A percentile compares a stretch with the other conserved stretches of the same genome.
Conservation (phyloP, 2,797 vertebrate genomes). For the Anguilla pacifica region DNA sequence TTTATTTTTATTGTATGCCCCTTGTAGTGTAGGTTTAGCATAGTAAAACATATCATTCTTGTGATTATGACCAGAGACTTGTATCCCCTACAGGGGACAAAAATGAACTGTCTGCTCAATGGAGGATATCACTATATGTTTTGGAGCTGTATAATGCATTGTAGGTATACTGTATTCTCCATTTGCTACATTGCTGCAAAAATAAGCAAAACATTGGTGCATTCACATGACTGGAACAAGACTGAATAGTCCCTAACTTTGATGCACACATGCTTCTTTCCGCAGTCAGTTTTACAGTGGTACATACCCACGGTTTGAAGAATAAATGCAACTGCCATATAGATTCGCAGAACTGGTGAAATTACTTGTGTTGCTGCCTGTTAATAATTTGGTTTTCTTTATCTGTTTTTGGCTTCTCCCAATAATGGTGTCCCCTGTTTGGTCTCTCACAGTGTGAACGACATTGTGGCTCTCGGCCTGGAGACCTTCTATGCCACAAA, state of each 20-base stretch:
- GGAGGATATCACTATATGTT: background rate
- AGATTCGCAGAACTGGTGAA: background rate
- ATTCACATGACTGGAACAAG: background rate
- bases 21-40: no score
- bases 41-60: no score
- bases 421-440: background rate
- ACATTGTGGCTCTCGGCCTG: slow-evolving; percentile 81
- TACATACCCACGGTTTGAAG: background rate
- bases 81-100: no score
- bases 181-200: background rate
- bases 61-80: no score
- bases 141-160: background rate
- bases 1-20: no score
- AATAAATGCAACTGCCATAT: background rate
- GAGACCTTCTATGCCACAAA: slow-evolving; percentile 92
- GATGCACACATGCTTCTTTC: background rate
- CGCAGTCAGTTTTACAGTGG: background rate
- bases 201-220: background rate
- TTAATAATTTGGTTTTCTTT: background rate
- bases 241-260: background rate
- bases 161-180: background rate
- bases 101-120: no score
- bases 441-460: slow-evolving; percentile 78
- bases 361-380: background rate
- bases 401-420: background rate